phyloP scores from a whole-genome alignment of 2,113 vertebrate species.

The Oncorhynchus mykiss region DNA sequence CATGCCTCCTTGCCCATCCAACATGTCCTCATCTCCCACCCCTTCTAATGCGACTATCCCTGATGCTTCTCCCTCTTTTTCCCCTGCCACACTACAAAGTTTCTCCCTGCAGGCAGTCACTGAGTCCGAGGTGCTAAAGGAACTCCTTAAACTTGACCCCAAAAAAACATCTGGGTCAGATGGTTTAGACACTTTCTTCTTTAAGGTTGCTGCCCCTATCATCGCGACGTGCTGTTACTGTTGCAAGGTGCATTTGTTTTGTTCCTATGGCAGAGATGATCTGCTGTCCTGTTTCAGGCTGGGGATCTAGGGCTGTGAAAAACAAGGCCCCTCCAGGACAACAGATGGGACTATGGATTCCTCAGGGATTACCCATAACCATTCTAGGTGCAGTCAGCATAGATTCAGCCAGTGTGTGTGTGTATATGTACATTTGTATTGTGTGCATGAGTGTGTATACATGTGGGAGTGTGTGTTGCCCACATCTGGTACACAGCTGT shows the following conservation, averaged over 20 bases:
- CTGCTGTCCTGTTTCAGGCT: background rate
- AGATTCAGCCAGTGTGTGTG: background rate
- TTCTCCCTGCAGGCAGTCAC: no score
- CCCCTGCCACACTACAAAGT: no score
- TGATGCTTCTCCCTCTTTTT: no score
- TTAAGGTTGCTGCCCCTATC: no score
- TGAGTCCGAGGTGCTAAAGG: no score
- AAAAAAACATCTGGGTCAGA: no score
- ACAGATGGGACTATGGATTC: background rate
- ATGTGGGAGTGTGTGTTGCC: conserved; percentile 6
- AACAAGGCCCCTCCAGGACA: background rate
- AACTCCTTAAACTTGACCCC: no score
- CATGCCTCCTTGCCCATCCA: no score
- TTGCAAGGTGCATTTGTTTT: background rate
- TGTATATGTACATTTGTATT: background rate
- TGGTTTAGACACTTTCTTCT: no score
- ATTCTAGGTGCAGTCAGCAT: background rate
- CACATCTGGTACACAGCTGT: conserved; percentile 46
- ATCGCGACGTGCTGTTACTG: no score
- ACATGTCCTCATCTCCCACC: no score
- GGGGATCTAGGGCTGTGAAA: background rate
- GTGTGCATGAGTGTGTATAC: conserved; percentile 3
- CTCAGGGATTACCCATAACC: conserved; percentile 12
- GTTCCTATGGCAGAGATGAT: conserved; percentile 1
- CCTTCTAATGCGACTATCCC: no score